Evolutionary conservation across 2,113 vertebrate genomes (phyloP).

Genomic region (Chaetura pelagica): DNA sequence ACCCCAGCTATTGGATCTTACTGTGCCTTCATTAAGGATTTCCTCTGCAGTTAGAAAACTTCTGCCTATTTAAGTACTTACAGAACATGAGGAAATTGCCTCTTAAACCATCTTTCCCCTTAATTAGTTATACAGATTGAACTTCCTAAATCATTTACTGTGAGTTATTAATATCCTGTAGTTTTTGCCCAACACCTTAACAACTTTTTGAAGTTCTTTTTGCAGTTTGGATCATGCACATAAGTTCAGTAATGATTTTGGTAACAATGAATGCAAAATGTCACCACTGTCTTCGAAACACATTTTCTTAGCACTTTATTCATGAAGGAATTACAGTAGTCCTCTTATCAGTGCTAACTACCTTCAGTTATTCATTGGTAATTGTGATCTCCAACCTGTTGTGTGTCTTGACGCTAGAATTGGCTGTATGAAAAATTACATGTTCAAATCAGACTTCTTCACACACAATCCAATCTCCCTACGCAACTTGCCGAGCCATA

Average conservation of each 20-base stretch:
- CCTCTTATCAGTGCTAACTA: not conserved
- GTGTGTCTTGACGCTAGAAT: not conserved
- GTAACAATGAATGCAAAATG: not conserved
- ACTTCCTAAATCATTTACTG: constrained; percentile 49
- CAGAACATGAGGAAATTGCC: constrained; percentile 39
- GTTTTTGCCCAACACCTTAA: not conserved
- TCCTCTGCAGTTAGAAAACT: constrained; percentile 27
- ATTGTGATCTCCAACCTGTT: not conserved
- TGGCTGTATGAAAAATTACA: not conserved
- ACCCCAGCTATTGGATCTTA: not conserved
- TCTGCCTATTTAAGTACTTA: constrained; percentile 14
- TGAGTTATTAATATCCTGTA: constrained; percentile 42
- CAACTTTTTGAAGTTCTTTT: not conserved
- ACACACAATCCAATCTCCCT: not conserved
- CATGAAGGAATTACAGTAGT: not conserved
- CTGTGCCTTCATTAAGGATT: constrained; percentile 19
- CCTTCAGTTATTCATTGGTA: not conserved
- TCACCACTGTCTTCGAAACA: not conserved
- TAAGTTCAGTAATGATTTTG: not conserved
- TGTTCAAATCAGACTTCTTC: not conserved
- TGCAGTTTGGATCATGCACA: not conserved
- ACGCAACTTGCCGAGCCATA: not conserved
- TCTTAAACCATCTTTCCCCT: constrained; percentile 32
- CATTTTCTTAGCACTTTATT: not conserved
- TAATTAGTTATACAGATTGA: constrained; percentile 62